A percentile compares a stretch with the other conserved stretches of the same genome.
Conservation (phyloP, 2,797 vertebrate species). For the Merluccius polli region DNA sequence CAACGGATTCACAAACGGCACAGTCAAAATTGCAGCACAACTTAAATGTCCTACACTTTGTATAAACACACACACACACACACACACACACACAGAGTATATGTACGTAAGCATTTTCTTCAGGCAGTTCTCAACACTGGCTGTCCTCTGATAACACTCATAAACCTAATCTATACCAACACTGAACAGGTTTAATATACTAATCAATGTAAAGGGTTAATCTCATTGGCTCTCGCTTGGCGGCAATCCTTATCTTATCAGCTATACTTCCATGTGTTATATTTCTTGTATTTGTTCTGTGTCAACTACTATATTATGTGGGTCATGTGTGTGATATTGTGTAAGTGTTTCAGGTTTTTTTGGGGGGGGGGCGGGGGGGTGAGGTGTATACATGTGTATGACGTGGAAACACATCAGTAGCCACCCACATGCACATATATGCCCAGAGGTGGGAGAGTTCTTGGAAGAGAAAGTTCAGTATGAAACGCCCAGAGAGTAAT, state of each 20-base stretch:
- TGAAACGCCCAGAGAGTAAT: conserved; percentile 43
- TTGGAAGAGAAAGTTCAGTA: conserved; percentile 3
- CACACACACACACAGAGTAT: background rate
- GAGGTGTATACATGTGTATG: too few species aligned
- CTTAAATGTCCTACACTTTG: background rate
- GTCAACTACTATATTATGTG: too few species aligned
- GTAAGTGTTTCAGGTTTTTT: too few species aligned
- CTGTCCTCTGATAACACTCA: background rate
- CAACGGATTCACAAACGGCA: background rate
- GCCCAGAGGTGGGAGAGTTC: background rate
- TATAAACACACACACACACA: background rate
- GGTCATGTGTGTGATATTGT: too few species aligned
- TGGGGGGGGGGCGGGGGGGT: too few species aligned
- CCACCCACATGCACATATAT: background rate
- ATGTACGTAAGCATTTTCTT: background rate
- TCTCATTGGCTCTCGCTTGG: too few species aligned
- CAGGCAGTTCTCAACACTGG: background rate
- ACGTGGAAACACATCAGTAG: background rate
- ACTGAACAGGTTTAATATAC: background rate
- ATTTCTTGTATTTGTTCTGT: too few species aligned
- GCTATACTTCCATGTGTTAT: too few species aligned
- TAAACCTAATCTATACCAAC: background rate
- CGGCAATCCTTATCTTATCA: too few species aligned
- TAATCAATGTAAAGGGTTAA: background rate
- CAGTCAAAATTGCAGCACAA: background rate